These are phyloP conservation scores for Grammomys surdaster DNA, from an alignment of 2,113 vertebrate species.

Conservation along the genomic window DNA sequence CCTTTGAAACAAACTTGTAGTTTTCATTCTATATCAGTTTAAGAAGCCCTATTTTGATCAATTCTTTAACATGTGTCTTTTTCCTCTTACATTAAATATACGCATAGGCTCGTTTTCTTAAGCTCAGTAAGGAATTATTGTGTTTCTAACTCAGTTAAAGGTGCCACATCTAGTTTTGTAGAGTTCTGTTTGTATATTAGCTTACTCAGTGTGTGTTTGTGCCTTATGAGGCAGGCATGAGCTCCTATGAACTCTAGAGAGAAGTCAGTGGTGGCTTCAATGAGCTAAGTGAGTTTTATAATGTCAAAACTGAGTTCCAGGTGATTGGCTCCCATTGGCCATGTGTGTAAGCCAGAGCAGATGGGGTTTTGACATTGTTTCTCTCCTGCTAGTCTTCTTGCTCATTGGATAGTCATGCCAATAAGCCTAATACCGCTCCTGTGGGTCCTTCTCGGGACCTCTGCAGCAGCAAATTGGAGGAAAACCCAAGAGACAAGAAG, in stretches of 20 bases:
- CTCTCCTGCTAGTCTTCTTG: fast-evolving
- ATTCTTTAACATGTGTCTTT: constrained; percentile 43
- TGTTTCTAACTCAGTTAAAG: not conserved
- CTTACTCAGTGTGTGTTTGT: not conserved
- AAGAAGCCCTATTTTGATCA: constrained; percentile 17
- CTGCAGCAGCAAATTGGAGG: not conserved
- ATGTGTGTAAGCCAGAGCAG: not conserved
- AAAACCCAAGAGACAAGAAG: not conserved
- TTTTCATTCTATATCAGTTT: constrained; percentile 42
- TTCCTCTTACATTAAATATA: constrained; percentile 23
- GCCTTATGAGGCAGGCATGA: not conserved
- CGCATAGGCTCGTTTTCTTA: not conserved
- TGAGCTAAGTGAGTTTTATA: not conserved
- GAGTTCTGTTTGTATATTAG: not conserved
- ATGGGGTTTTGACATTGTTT: not conserved
- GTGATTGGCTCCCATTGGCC: not conserved
- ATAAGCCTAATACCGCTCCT: not conserved
- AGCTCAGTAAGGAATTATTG: not conserved
- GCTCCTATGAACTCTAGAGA: not conserved
- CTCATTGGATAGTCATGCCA: not conserved
- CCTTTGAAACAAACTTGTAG: constrained; percentile 50
- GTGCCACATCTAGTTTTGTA: not conserved
- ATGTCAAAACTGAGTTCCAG: not conserved
- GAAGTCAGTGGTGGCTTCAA: not conserved
- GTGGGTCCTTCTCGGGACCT: fast-evolving